phyloP scores from a whole-genome alignment of 1,140 invertebrate genomes.

The Camponotus floridanus region DNA sequence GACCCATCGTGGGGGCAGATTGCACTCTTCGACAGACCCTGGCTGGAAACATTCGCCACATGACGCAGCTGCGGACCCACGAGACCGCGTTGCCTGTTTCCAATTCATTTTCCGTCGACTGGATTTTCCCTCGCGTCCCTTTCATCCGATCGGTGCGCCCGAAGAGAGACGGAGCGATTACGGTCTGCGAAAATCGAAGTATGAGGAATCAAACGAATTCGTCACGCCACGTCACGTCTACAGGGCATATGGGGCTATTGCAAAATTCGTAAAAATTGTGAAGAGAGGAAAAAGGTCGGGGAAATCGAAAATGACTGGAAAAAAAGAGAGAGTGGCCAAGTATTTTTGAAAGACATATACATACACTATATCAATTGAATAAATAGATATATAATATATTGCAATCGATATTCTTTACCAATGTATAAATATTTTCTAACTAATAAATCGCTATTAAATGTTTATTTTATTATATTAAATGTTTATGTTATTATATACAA shows the following conservation, averaged over 20 bases:
- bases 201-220: not conserved
- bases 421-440: not conserved
- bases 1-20: slow-evolving; percentile 53
- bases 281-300: not conserved
- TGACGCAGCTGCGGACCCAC: slow-evolving; percentile 61
- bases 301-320: not conserved
- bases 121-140: slow-evolving; percentile 43
- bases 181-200: not conserved
- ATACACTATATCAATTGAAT: no score
- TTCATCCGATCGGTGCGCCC: not conserved
- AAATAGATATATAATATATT: not conserved
- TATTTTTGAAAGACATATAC: not conserved
- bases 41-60: slow-evolving; percentile 56
- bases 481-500: no score
- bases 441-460: not conserved
- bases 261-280: not conserved
- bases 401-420: not conserved
- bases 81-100: slow-evolving; percentile 50
- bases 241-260: not conserved
- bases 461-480: not conserved
- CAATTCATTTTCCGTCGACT: slow-evolving; percentile 68
- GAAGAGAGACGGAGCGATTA: not conserved
- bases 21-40: slow-evolving; percentile 43
- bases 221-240: not conserved
- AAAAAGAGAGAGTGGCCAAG: not conserved